phyloP scores from a whole-genome alignment of 2,888 invertebrate genomes.

The Melinaea menophilus region DNA sequence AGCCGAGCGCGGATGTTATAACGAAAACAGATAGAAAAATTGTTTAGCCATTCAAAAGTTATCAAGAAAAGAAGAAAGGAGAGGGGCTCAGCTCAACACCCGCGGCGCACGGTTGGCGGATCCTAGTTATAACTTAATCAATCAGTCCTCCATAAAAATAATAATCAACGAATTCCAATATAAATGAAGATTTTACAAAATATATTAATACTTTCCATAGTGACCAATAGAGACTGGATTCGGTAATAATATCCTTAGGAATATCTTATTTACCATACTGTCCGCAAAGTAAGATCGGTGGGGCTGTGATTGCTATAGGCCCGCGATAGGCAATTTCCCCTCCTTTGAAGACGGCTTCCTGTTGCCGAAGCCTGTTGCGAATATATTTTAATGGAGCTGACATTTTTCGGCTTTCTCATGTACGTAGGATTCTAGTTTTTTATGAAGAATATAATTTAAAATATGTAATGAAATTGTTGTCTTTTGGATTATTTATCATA shows the following conservation, averaged over 20 bases:
- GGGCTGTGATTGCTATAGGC: conserved; percentile 57
- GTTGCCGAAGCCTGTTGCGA: conserved; percentile 50
- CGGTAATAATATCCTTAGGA: conserved; percentile 40
- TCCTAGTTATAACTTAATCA: too few species aligned
- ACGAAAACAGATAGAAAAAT: too few species aligned
- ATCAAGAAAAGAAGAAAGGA: too few species aligned
- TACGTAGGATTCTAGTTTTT: conserved; percentile 6
- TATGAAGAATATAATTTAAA: not conserved
- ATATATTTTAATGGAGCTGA: conserved; percentile 58
- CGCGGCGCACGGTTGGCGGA: too few species aligned
- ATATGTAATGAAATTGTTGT: not conserved
- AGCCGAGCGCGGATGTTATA: too few species aligned
- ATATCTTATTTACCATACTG: conserved; percentile 63
- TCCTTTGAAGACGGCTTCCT: conserved; percentile 65
- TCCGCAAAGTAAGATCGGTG: conserved; percentile 68
- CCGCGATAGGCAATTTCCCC: conserved; percentile 74
- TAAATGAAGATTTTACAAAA: conserved; percentile 33
- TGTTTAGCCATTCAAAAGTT: too few species aligned
- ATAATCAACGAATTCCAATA: conserved; percentile 42
- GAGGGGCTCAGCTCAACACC: too few species aligned
- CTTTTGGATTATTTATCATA: not conserved
- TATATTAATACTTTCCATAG: not conserved
- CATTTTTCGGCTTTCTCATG: conserved; percentile 43
- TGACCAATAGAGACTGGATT: not conserved
- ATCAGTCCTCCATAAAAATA: too few species aligned